Conservation (phyloP, 2,888 invertebrate genomes). For the Orchesellides sinensis region DNA sequence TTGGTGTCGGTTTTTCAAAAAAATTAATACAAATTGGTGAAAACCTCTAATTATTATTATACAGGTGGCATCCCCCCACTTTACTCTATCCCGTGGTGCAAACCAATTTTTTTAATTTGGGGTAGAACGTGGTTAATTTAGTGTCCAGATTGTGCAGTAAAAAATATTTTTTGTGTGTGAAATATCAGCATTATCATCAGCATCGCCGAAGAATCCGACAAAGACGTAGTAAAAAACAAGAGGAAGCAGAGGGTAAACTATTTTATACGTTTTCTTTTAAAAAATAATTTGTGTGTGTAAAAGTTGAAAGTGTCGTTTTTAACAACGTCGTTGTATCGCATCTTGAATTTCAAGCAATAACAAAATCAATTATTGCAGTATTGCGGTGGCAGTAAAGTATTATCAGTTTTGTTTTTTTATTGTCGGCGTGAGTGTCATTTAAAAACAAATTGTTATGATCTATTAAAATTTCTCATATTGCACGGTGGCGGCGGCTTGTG, state of each 20-base stretch:
- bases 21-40: not conserved
- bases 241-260: not conserved
- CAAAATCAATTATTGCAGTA: no score
- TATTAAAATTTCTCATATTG: no score
- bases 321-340: not conserved
- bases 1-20: slow-evolving; percentile 38
- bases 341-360: not conserved
- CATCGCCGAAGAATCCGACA: not conserved
- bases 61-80: slow-evolving; percentile 7
- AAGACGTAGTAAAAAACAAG: slow-evolving; percentile 2
- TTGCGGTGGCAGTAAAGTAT: no score
- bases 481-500: no score
- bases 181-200: not conserved
- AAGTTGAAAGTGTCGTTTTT: no score
- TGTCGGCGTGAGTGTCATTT: no score
- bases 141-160: slow-evolving; percentile 44
- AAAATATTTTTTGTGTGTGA: no score
- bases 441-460: no score
- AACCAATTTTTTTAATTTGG: not conserved
- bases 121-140: not conserved
- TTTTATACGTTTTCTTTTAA: not conserved
- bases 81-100: not conserved
- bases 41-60: not conserved
- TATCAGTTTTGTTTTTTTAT: no score
- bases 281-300: no score